Evolutionary conservation across 2,113 vertebrate species (phyloP), one percentile per base, ranked within the genome.

Genomic region (Tragelaphus imberbis): DNA sequence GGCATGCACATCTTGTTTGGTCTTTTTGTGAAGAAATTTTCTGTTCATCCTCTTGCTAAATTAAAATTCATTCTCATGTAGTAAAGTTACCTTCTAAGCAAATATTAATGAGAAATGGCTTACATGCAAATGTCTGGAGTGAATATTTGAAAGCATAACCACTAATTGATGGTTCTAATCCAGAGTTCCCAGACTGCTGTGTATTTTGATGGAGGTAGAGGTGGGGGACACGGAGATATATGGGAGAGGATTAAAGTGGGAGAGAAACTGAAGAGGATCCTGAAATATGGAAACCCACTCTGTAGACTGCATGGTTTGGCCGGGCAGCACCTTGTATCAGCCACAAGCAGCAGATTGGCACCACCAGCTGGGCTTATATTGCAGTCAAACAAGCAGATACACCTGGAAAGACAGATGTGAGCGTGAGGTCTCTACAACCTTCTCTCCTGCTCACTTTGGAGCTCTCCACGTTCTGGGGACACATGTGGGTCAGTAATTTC

Each of bases 21-120:
- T 9, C n/a, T 91, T 53, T 53, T 28, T 23, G n/a, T 44, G 63
- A 93, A 91, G 49, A 84, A 77, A 82, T 15, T 47, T 82, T 65
- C 55, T 90, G 16, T 59, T 49, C 17, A 44, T 9, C 4, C 13
- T 90, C n/a, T 87, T 71, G 56, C 47, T 84, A 77, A 95, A 96
- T 91, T 84, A 81, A 92, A 88, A 95, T 88, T 88, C 17, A 40
- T 79, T 65, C 71, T 84, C 84, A 71, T 28, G 51, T 36, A 88
- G 9, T 44, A 94, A 71, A 58, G 88, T 94, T 91, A 30, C 4
- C 6, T 96, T 91, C 53, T 10, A 81, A 81, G 79, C 15, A 95
- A 40, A 87, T 28, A 61, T 79, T 90, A 84, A 94, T 82, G 49
- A 97, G 85, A 90, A 86, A 80, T n/a, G 21, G 17, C 59, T 90